Evolutionary conservation across 2,113 vertebrate species (phyloP).

Genomic region (Hypocryptadius cinnamomeus): DNA sequence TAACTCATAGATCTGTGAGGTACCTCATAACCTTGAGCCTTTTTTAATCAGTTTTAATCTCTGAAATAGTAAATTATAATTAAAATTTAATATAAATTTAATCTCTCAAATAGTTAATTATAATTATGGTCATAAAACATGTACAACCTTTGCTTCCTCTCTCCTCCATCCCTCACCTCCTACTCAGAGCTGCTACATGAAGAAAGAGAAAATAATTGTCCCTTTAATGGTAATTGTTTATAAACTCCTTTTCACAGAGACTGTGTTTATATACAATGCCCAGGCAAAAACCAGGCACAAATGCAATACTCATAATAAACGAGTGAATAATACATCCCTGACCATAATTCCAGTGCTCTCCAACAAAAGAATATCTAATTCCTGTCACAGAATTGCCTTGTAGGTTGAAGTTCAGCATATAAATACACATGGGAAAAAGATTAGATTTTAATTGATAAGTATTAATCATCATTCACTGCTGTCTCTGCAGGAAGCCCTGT

Average conservation of each 20-base stretch:
- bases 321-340: background rate
- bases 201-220: conserved; percentile 28
- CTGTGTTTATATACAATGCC: background rate
- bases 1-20: background rate
- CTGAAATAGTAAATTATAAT: conserved; percentile 31
- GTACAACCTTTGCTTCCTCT: background rate
- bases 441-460: conserved; percentile 53
- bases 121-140: conserved; percentile 41
- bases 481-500: conserved; percentile 18
- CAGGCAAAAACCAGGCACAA: background rate
- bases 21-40: background rate
- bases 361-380: conserved; percentile 24
- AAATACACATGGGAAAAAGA: conserved; percentile 30
- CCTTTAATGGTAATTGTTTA: background rate
- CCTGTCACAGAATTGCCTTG: conserved; percentile 1
- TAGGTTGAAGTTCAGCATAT: conserved; percentile 25
- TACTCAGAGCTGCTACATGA: background rate
- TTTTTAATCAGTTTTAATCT: conserved; percentile 13
- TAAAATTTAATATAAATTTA: conserved; percentile 22
- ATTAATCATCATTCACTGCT: conserved; percentile 41
- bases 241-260: background rate
- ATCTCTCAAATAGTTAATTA: conserved; percentile 17
- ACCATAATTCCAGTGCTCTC: background rate
- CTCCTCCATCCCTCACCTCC: background rate
- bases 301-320: background rate